Evolutionary conservation across 2,797 vertebrate species (phyloP).

Genomic region (Pampus argenteus): DNA sequence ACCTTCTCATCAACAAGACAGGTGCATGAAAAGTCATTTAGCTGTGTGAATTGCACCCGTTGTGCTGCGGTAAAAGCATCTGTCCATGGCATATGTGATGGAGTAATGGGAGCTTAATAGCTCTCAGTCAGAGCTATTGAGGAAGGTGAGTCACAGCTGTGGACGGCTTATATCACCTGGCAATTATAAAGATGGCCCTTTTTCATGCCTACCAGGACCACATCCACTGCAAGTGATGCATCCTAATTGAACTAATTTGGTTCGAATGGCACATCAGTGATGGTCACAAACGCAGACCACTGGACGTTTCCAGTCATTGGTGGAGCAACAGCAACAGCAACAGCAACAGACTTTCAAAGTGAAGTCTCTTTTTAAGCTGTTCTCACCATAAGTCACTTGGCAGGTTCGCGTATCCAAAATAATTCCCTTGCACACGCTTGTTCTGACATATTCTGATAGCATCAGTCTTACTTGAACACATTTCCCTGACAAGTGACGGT

Average conservation of each 20-base stretch:
- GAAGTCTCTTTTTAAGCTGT: neutral
- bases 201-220: constrained; percentile 19
- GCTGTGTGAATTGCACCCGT: constrained; percentile 32
- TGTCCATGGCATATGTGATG: constrained; percentile 58
- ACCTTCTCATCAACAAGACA: constrained; percentile 37
- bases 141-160: constrained; percentile 65
- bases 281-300: constrained; percentile 4
- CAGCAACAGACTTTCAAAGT: neutral
- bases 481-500: constrained; percentile 12
- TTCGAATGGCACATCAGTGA: constrained; percentile 8
- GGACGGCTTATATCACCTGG: constrained; percentile 57
- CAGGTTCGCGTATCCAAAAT: neutral
- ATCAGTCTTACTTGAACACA: constrained; percentile 5
- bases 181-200: constrained; percentile 41
- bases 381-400: too few species aligned
- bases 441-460: constrained; percentile 12
- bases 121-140: constrained; percentile 55
- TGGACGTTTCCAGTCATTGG: neutral
- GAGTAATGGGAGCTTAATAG: constrained; percentile 68
- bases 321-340: neutral
- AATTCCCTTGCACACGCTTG: neutral
- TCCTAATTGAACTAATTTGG: constrained; percentile 48
- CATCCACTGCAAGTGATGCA: constrained; percentile 29
- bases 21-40: constrained; percentile 42
- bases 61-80: constrained; percentile 59